Evolutionary conservation across 2,797 vertebrate genomes (phyloP).

Genomic region (Sebastes cheni): DNA sequence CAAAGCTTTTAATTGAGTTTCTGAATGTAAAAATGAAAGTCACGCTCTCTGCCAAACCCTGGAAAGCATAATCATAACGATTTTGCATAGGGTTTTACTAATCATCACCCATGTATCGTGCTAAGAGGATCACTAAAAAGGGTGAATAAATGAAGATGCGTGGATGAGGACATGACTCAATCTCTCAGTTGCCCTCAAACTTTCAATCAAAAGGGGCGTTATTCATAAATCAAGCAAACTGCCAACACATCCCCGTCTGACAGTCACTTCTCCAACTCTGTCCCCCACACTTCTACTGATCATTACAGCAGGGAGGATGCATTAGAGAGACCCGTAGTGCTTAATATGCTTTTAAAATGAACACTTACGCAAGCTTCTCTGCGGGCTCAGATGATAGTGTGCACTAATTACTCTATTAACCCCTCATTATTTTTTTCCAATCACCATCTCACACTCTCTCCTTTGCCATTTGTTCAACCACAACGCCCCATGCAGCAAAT

Average conservation of each 20-base stretch:
- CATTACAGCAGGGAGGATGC: not conserved
- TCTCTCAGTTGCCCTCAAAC: not conserved
- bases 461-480: not conserved
- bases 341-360: not conserved
- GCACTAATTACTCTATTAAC: conserved; percentile 11
- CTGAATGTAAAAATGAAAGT: conserved; percentile 23
- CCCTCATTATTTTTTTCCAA: not conserved
- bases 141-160: not conserved
- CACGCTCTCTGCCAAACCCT: not conserved
- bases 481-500: conserved; percentile 5
- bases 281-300: not conserved
- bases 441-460: not conserved
- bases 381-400: not conserved
- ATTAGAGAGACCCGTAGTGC: not conserved
- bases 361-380: not conserved
- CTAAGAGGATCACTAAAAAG: conserved; percentile 12
- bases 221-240: conserved; percentile 22
- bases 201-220: not conserved
- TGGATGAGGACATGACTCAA: not conserved
- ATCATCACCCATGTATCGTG: conserved; percentile 11
- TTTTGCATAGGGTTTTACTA: conserved; percentile 1
- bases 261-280: not conserved
- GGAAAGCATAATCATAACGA: conserved; percentile 9
- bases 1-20: conserved; percentile 41
- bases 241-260: conserved; percentile 1